Evolutionary conservation across 1,140 invertebrate genomes (phyloP).

Genomic region (Saccostrea echinata): DNA sequence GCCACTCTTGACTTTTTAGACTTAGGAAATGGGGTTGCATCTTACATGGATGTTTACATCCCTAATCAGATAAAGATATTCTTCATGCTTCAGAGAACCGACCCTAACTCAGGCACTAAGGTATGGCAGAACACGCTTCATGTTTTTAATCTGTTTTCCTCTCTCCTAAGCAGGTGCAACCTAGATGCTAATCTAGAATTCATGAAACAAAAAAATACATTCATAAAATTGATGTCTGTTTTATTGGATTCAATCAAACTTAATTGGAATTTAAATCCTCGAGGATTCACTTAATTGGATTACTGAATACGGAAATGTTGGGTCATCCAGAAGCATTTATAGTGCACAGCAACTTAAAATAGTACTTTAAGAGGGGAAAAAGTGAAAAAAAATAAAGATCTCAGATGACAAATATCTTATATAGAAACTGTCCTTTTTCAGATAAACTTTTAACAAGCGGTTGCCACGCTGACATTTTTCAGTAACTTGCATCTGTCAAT

Average conservation of each 20-base stretch:
- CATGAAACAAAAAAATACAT: slow-evolving; percentile 3
- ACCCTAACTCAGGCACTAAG: neutral
- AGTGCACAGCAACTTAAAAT: neutral
- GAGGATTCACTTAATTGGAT: neutral
- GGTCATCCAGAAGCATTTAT: neutral
- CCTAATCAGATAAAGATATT: slow-evolving; percentile 3
- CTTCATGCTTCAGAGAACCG: neutral
- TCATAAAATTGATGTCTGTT: slow-evolving; percentile 23
- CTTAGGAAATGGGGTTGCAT: neutral
- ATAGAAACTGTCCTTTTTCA: slow-evolving; percentile 3
- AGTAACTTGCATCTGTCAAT: slow-evolving; percentile 14
- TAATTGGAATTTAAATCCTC: neutral
- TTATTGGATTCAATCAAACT: neutral
- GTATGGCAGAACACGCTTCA: neutral
- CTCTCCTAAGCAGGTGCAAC: neutral
- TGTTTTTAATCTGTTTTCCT: neutral
- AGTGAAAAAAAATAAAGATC: slow-evolving; percentile 16
- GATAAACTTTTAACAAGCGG: neutral
- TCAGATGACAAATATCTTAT: neutral
- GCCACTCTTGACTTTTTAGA: neutral
- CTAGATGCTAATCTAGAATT: slow-evolving; percentile 19
- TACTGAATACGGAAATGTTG: neutral
- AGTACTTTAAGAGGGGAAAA: neutral
- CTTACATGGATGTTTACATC: neutral
- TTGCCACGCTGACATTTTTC: neutral